Conservation (phyloP, 1,140 invertebrate species). For the Drosophila micromelanica region DNA sequence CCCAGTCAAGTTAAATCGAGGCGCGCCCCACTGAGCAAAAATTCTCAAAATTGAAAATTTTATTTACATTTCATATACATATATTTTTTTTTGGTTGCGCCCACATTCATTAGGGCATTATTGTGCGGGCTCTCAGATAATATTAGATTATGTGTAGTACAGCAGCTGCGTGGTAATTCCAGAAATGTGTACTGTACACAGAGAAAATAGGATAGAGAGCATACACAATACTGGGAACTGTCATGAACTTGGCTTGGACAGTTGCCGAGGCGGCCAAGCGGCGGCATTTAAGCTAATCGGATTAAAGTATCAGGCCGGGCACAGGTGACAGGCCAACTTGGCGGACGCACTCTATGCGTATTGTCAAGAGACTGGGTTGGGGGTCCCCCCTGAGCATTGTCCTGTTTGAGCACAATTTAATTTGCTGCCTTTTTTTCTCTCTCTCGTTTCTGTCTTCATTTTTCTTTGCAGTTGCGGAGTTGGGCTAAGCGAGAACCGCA, state of each 20-base stretch:
- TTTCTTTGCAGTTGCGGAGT: slow-evolving; percentile 18
- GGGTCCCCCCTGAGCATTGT: slow-evolving; percentile 22
- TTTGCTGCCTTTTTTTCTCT: slow-evolving; percentile 55
- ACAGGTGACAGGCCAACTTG: slow-evolving; percentile 69
- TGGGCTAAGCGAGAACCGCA: neutral
- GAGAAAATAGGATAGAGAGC: neutral
- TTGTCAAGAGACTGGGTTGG: neutral
- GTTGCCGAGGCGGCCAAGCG: slow-evolving; percentile 38
- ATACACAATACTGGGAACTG: slow-evolving; percentile 13
- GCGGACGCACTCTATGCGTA: slow-evolving; percentile 19
- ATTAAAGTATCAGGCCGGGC: slow-evolving; percentile 69
- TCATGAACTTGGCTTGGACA: slow-evolving; percentile 15
- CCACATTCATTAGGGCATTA: slow-evolving; percentile 75
- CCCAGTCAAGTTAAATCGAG: neutral
- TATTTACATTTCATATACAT: slow-evolving; percentile 14
- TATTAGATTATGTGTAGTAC: slow-evolving; percentile 66
- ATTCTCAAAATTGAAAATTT: slow-evolving; percentile 73
- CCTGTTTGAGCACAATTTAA: slow-evolving; percentile 64
- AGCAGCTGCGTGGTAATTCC: slow-evolving; percentile 41
- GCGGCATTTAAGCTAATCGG: slow-evolving; percentile 76
- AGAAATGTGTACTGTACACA: neutral
- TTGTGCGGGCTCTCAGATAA: slow-evolving; percentile 65
- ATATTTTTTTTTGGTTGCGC: slow-evolving; percentile 4
- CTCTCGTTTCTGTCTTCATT: neutral
- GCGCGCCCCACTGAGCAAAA: slow-evolving; percentile 13